Evolutionary conservation across 2,797 vertebrate genomes (phyloP).

Genomic region (Fringilla coelebs): DNA sequence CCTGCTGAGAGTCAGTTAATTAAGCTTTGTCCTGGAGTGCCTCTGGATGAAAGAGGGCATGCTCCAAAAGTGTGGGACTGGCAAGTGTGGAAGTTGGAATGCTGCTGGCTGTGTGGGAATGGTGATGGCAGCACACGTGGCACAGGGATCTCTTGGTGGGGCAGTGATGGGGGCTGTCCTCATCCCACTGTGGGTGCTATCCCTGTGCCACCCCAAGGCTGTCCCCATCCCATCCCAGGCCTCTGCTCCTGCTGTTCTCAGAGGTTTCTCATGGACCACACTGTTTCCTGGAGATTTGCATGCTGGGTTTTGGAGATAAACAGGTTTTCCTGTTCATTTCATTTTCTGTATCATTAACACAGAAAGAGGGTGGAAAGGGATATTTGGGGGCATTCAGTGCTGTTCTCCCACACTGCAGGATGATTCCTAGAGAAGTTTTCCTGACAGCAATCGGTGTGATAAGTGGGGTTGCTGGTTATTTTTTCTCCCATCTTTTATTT

Average conservation of each 20-base stretch:
- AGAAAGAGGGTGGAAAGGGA: neutral
- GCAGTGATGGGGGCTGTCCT: neutral
- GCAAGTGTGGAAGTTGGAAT: neutral
- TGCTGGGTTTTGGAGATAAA: neutral
- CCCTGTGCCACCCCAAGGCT: neutral
- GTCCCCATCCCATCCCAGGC: neutral
- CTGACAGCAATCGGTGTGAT: neutral
- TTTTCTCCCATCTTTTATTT: neutral
- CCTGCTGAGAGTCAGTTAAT: neutral
- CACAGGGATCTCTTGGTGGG: neutral
- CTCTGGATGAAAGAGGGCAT: rapidly evolving
- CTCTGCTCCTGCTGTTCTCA: neutral
- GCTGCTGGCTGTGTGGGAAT: neutral
- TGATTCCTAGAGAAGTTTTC: neutral
- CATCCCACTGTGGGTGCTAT: neutral
- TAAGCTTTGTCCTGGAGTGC: neutral
- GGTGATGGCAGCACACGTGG: neutral
- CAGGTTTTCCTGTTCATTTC: neutral
- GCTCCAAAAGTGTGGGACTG: neutral
- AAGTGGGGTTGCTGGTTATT: neutral
- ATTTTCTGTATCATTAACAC: neutral
- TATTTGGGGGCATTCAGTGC: neutral
- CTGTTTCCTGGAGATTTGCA: neutral
- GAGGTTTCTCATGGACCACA: rapidly evolving
- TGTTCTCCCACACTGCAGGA: neutral